Evolutionary conservation across 2,888 invertebrate species (phyloP).

Genomic region (Perdita meconis): DNA sequence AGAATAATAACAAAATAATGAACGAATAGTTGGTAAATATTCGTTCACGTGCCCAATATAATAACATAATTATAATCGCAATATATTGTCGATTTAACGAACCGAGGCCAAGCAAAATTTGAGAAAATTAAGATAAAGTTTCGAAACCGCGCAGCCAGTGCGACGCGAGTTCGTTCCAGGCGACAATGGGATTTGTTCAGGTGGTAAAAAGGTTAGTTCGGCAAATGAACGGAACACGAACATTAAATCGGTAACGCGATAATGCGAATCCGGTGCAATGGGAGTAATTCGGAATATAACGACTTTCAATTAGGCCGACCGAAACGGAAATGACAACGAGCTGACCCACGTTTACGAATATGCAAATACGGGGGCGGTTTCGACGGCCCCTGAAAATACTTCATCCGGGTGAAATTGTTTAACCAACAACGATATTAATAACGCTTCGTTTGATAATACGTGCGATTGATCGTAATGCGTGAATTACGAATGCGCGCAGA

Average conservation of each 20-base stretch:
- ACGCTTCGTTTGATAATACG: constrained; percentile 21
- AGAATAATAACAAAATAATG: too few species aligned
- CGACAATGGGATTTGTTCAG: constrained; percentile 34
- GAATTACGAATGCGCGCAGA: background rate
- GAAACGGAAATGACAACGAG: constrained; percentile 54
- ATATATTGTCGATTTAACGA: background rate
- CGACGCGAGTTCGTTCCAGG: constrained; percentile 1
- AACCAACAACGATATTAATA: constrained; percentile 34
- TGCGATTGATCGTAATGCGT: constrained; percentile 10
- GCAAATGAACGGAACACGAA: constrained; percentile 45
- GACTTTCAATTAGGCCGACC: constrained; percentile 64
- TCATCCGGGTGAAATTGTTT: constrained; percentile 28
- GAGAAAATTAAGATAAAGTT: constrained; percentile 30
- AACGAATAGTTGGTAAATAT: too few species aligned
- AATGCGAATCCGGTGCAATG: constrained; percentile 47
- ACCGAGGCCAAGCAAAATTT: background rate
- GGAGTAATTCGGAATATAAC: constrained; percentile 62
- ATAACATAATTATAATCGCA: too few species aligned
- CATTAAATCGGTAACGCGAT: constrained; percentile 62
- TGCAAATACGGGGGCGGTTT: constrained; percentile 49
- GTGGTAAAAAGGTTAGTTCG: constrained; percentile 49
- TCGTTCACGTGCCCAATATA: too few species aligned
- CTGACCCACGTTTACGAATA: constrained; percentile 33
- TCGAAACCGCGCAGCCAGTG: background rate
- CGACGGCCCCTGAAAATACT: constrained; percentile 36